Conservation (phyloP, 2,888 invertebrate species). For the Girardia tigrina region DNA sequence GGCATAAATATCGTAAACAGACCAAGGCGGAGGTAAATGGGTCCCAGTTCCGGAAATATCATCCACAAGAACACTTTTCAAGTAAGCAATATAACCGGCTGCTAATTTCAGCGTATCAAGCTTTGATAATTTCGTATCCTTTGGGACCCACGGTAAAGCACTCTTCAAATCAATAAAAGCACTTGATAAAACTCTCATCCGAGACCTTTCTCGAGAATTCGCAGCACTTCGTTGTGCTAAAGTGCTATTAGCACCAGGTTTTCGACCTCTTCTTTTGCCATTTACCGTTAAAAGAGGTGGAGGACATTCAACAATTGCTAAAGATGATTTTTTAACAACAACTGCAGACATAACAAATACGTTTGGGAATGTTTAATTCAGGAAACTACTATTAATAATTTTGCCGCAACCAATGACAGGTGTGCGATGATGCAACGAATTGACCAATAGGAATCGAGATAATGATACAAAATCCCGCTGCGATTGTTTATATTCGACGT, state of each 20-base stretch:
- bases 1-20: neutral
- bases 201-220: conserved; percentile 35
- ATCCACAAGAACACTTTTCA: conserved; percentile 34
- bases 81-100: conserved; percentile 35
- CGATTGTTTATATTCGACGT: neutral
- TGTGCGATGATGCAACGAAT: neutral
- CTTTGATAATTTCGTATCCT: conserved; percentile 35
- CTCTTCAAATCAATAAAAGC: conserved; percentile 35
- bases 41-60: neutral
- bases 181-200: conserved; percentile 36
- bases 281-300: conserved; percentile 35
- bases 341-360: neutral
- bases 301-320: conserved; percentile 26
- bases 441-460: neutral
- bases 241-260: conserved; percentile 36
- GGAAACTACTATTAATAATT: neutral
- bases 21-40: conserved; percentile 13
- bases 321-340: neutral
- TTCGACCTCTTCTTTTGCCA: conserved; percentile 34
- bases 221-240: conserved; percentile 36
- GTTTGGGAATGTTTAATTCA: neutral
- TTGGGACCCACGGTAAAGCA: conserved; percentile 35
- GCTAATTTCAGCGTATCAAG: conserved; percentile 36
- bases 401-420: neutral
- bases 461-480: conserved; percentile 3